Evolutionary conservation across 2,888 invertebrate species (phyloP), one percentile per base, ranked within the genome.

Genomic region (Conops quadrifasciatus): DNA sequence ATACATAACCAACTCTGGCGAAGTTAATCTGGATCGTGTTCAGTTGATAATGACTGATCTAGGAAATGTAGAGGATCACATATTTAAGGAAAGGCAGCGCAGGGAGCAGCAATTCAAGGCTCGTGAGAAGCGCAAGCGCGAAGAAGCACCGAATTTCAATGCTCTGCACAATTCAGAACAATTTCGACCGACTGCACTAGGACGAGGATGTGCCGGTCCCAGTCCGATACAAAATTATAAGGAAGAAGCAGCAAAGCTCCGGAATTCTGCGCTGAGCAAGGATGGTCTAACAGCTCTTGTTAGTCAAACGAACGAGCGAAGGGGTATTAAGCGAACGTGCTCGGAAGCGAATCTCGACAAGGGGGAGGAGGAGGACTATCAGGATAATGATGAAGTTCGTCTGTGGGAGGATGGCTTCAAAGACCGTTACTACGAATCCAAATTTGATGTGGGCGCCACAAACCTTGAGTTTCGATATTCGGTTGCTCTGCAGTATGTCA

Each of bases 321-420:
- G 45, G 24, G 84, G 88, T 4, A 88, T 90, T 88, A 79, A 91
- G 30, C 83, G 82, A 60, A 85, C 87, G 1, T 87, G 86, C 74
- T 85, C 84, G 74, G 72, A 76, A 53, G 72, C 74, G 15, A 59
- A 75, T 7, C 64, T 75, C 28, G 74, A 75, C 63, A 74, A 58
- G 60, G 56, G 70, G 1, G 73, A 74, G 16, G 56, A 72, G 1
- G 73, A 74, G 16, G 77, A 76, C 11, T 73, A 80, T 51, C 77
- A 78, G 51, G 71, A 78, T 36, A 80, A 80, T 64, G 84, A 71
- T 73, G 80, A 73, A 87, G 72, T 97, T 64, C 89, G 95, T 19
- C 88, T 96, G 7, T 95, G 96, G 95, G 98, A 99, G 87, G 94
- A 94, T 78, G 99, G 99, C 0, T 99, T 97, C 88, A 98, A 98